Conservation (phyloP, 2,888 invertebrate genomes). For the Lamellibrachia satsuma region DNA sequence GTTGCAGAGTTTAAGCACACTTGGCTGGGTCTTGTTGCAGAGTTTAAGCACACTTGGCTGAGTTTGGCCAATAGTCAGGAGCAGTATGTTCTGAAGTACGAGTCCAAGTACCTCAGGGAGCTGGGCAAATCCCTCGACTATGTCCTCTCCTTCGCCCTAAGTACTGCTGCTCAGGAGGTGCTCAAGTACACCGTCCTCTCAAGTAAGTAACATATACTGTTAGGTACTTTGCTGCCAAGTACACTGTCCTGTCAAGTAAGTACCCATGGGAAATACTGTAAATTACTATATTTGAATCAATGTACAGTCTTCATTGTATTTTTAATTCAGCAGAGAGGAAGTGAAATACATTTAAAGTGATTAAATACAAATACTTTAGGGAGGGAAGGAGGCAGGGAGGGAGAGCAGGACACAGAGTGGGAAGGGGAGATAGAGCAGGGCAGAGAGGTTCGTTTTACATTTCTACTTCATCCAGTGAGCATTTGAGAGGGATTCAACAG, state of each 20-base stretch:
- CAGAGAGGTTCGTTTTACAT: too few species aligned
- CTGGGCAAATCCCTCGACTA: slow-evolving; percentile 74
- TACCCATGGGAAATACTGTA: too few species aligned
- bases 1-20: not conserved
- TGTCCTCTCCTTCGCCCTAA: slow-evolving; percentile 63
- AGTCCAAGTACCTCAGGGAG: slow-evolving; percentile 72
- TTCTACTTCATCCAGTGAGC: too few species aligned
- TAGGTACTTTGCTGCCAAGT: not conserved
- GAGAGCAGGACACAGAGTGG: too few species aligned
- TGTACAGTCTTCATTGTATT: not conserved
- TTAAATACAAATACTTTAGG: not conserved
- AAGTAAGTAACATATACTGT: slow-evolving; percentile 63
- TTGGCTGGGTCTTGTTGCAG: slow-evolving; percentile 42
- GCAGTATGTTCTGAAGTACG: slow-evolving; percentile 75
- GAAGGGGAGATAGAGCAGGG: too few species aligned
- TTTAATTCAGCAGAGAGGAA: not conserved
- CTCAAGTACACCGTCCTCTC: slow-evolving; percentile 74
- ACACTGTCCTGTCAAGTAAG: not conserved
- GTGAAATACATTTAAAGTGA: not conserved
- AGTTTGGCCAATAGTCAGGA: slow-evolving; percentile 71
- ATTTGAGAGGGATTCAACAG: not conserved
- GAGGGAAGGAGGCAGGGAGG: too few species aligned
- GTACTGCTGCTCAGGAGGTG: slow-evolving; percentile 70
- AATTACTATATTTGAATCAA: not conserved
- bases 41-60: slow-evolving; percentile 70